A percentile compares a stretch with the other conserved stretches of the same genome.
Evolutionary conservation across 2,888 invertebrate genomes (phyloP).

Genomic region (Syrphus vitripennis): DNA sequence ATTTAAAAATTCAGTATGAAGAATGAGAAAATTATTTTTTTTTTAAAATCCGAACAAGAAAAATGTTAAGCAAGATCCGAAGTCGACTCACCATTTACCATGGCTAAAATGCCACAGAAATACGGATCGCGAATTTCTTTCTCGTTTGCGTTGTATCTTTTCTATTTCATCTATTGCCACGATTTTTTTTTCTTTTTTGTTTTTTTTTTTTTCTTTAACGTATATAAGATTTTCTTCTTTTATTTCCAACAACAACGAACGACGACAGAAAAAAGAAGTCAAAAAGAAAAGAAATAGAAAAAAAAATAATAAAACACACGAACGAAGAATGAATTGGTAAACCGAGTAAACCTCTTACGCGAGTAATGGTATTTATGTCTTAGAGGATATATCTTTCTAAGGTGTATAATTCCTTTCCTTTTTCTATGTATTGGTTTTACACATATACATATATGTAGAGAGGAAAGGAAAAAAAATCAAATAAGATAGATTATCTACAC

Average conservation of each 20-base stretch:
- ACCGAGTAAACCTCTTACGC: conserved; percentile 39
- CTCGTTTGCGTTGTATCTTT: conserved; percentile 67
- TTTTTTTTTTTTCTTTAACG: neutral
- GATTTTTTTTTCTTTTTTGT: conserved; percentile 48
- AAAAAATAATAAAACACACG: conserved; percentile 9
- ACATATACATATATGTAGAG: conserved; percentile 11
- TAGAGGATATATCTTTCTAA: conserved; percentile 70
- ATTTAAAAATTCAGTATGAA: conserved; percentile 3
- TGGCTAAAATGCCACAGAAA: conserved; percentile 79
- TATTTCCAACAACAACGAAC: conserved; percentile 49
- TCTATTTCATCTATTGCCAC: conserved; percentile 71
- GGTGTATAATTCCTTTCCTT: conserved; percentile 65
- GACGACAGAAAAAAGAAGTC: conserved; percentile 2
- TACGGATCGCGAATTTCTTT: conserved; percentile 71
- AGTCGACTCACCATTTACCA: conserved; percentile 79
- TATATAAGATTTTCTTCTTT: conserved; percentile 23
- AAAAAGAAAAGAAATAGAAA: conserved; percentile 25
- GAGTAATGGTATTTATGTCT: conserved; percentile 50
- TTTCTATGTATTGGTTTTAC: conserved; percentile 56
- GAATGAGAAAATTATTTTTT: conserved; percentile 23
- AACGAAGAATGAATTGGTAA: conserved; percentile 2
- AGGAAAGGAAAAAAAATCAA: conserved; percentile 51
- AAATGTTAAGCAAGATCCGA: conserved; percentile 64
- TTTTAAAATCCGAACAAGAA: conserved; percentile 41
- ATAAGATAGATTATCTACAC: conserved; percentile 71